A percentile compares a stretch with the other conserved stretches of the same genome.
Conservation (phyloP, 2,113 vertebrate genomes). For the Myiozetetes cayanensis region DNA sequence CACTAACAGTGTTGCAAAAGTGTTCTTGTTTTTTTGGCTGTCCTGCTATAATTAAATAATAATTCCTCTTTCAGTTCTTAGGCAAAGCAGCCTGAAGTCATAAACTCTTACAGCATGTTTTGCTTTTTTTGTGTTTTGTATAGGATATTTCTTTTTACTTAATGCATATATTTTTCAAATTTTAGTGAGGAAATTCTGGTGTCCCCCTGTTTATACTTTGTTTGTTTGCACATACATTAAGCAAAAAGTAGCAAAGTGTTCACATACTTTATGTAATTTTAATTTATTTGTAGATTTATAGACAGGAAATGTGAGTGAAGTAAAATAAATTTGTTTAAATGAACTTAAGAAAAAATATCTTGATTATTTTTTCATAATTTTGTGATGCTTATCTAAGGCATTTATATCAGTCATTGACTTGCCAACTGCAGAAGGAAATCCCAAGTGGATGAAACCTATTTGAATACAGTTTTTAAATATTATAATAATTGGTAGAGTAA, state of each 20-base stretch:
- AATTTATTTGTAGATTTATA: background rate
- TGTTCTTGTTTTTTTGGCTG: background rate
- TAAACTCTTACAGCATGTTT: background rate
- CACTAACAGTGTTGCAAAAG: accelerated
- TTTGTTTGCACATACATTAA: background rate
- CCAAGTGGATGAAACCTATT: slow-evolving; percentile 1
- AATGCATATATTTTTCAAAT: background rate
- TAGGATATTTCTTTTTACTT: background rate
- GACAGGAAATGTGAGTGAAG: background rate
- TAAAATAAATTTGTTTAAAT: background rate
- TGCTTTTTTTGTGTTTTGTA: background rate
- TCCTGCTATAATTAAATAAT: background rate
- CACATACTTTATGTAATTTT: background rate
- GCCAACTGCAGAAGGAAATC: background rate
- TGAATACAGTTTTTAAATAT: slow-evolving; percentile 38
- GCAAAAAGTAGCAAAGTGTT: background rate
- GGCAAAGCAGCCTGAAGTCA: background rate
- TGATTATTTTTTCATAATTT: background rate
- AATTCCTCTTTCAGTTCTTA: background rate
- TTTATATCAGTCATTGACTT: slow-evolving; percentile 6
- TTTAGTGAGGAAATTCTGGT: background rate
- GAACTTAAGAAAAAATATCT: background rate
- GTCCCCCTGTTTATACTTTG: background rate
- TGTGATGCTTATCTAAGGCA: background rate
- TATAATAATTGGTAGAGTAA: slow-evolving; percentile 34